phyloP scores from a whole-genome alignment of 2,797 vertebrate species.

The Clamator glandarius region DNA sequence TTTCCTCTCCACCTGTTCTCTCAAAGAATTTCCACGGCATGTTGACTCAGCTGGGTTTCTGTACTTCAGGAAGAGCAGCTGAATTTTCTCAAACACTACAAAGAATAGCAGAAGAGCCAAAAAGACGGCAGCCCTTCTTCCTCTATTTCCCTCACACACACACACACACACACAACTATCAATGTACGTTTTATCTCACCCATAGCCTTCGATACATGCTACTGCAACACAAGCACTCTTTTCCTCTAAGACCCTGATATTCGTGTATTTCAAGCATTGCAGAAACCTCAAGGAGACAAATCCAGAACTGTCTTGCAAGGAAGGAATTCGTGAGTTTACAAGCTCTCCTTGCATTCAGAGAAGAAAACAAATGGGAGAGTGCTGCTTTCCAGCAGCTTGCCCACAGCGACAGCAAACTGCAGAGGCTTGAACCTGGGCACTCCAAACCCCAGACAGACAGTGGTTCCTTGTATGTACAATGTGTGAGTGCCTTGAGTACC shows the following conservation, averaged over 20 bases:
- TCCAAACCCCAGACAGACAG: not conserved
- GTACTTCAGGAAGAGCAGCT: not conserved
- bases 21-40: not conserved
- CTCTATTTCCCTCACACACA: not conserved
- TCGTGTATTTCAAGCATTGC: not conserved
- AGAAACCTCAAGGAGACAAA: not conserved
- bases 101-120: not conserved
- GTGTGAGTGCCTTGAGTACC: not conserved
- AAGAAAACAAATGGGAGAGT: not conserved
- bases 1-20: not conserved
- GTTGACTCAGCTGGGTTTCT: not conserved
- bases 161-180: not conserved
- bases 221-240: not conserved
- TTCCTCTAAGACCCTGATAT: not conserved
- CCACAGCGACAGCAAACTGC: not conserved
- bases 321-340: not conserved
- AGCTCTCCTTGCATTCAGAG: not conserved
- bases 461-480: not conserved
- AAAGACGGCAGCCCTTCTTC: not conserved
- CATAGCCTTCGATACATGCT: not conserved
- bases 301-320: not conserved
- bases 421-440: not conserved
- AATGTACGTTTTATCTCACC: not conserved
- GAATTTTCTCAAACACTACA: not conserved
- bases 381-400: not conserved